phyloP scores from a whole-genome alignment of 2,888 invertebrate genomes.

The Melolontha melolontha region DNA sequence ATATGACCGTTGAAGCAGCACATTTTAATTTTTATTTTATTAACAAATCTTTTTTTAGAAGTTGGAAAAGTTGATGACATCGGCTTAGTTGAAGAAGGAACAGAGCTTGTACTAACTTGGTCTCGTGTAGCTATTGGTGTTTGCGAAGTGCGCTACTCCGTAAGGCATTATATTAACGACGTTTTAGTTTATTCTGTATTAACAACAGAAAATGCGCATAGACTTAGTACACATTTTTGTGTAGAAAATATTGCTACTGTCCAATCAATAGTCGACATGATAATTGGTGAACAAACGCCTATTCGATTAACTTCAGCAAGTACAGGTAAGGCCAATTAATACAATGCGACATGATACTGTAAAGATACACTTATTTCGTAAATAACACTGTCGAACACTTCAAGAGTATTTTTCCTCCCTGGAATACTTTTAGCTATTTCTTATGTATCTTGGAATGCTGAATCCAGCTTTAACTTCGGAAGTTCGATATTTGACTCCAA shows the following conservation, averaged over 20 bases:
- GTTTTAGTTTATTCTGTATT: constrained; percentile 1
- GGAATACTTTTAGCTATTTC: too few relatives aligned
- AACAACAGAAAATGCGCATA: background rate
- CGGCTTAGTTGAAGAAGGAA: background rate
- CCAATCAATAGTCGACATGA: constrained; percentile 4
- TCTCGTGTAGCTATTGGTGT: constrained; percentile 17
- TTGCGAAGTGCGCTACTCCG: constrained; percentile 16
- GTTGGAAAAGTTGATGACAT: constrained; percentile 5
- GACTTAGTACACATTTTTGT: constrained; percentile 9
- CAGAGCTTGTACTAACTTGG: constrained; percentile 14
- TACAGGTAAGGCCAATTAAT: background rate
- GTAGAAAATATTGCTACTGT: constrained; percentile 20
- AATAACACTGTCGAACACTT: too few relatives aligned
- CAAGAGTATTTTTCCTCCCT: too few relatives aligned
- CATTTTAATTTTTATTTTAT: too few relatives aligned
- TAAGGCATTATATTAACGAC: constrained; percentile 30
- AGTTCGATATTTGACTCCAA: too few relatives aligned
- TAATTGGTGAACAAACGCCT: background rate
- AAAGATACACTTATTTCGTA: too few relatives aligned
- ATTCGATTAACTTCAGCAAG: constrained; percentile 3
- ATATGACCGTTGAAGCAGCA: too few relatives aligned
- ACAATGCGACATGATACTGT: background rate
- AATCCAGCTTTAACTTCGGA: too few relatives aligned
- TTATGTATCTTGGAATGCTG: too few relatives aligned
- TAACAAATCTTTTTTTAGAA: background rate